These are phyloP conservation scores for Notiomystis cincta DNA, from an alignment of 2,113 vertebrate species.

Conservation along the genomic window DNA sequence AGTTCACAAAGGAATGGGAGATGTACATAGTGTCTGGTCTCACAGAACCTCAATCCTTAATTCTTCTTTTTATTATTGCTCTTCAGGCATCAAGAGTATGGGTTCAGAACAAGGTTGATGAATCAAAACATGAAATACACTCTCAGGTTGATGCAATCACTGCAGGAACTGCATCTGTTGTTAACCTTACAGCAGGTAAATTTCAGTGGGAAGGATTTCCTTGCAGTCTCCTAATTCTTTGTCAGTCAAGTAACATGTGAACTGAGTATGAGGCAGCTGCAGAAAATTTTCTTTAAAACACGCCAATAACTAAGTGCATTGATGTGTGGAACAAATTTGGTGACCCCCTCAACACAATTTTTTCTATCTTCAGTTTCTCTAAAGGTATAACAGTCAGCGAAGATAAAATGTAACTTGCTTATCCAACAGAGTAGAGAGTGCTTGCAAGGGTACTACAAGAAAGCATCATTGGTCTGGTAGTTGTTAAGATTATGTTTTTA, in stretches of 20 bases:
- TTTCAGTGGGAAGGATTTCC: not conserved
- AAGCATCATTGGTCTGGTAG: not conserved
- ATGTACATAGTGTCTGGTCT: not conserved
- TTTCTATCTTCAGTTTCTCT: not conserved
- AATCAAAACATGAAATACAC: conserved; percentile 99
- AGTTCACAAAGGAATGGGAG: not conserved
- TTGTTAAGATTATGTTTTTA: not conserved
- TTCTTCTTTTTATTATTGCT: conserved; percentile 31
- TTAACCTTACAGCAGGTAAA: conserved; percentile 98
- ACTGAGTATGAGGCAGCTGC: not conserved
- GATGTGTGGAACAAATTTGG: not conserved
- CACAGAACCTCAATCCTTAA: not conserved
- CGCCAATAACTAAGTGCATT: accelerated
- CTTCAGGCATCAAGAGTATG: conserved; percentile 93
- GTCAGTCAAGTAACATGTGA: not conserved
- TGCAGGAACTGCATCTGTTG: conserved; percentile 96
- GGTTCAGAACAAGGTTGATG: conserved; percentile 99
- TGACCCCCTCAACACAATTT: not conserved
- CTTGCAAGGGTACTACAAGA: not conserved
- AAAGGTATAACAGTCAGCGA: not conserved
- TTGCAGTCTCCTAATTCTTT: not conserved
- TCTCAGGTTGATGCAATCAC: conserved; percentile 99
- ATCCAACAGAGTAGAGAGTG: not conserved
- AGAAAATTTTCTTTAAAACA: not conserved
- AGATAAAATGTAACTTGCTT: not conserved